Percentiles rank a stretch among this genome's conserved stretches.
phyloP scores from a whole-genome alignment of 2,113 vertebrate genomes.

The Oreocharis arfaki region DNA sequence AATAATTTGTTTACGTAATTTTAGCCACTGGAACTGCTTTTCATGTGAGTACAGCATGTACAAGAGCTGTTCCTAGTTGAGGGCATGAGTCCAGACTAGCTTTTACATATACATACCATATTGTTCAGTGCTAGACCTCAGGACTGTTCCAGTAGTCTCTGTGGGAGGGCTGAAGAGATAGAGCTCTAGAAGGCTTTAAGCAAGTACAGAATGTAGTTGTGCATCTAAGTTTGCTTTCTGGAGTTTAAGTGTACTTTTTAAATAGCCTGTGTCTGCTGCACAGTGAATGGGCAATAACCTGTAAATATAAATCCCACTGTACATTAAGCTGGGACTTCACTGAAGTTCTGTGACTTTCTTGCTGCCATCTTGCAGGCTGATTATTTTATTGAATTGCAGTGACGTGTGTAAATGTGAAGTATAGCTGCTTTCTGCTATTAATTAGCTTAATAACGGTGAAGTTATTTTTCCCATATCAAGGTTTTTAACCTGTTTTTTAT shows the following conservation, averaged over 20 bases:
- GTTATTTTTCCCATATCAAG: background rate
- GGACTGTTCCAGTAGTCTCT: background rate
- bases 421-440: background rate
- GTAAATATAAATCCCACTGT: background rate
- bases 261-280: background rate
- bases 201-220: background rate
- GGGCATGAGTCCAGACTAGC: background rate
- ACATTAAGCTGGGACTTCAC: background rate
- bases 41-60: background rate
- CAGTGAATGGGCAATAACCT: background rate
- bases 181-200: background rate
- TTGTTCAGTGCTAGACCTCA: background rate
- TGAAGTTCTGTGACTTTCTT: background rate
- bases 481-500: background rate
- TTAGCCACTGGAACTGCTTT: background rate
- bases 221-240: background rate
- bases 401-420: background rate
- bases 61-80: background rate
- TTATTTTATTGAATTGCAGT: background rate
- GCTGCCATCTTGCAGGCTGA: background rate
- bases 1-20: background rate
- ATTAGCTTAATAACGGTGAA: background rate
- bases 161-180: background rate
- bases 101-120: background rate
- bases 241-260: background rate